A percentile compares a stretch with the other conserved stretches of the same genome.
phyloP scores from a whole-genome alignment of 2,888 invertebrate species.

The Diachrysia chrysitis region DNA sequence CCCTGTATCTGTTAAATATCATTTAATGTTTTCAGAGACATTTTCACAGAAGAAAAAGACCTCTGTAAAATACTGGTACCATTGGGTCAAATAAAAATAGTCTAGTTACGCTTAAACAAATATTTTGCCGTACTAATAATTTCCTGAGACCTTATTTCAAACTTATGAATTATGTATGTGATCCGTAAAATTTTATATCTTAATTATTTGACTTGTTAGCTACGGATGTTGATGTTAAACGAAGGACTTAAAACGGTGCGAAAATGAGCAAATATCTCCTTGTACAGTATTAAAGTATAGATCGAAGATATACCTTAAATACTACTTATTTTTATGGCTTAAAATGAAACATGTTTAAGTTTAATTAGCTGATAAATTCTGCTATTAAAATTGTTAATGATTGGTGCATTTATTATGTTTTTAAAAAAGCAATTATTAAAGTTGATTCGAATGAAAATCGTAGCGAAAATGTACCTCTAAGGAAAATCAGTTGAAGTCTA shows the following conservation, averaged over 20 bases:
- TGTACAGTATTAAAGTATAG: slow-evolving; percentile 35
- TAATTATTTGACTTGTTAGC: slow-evolving; percentile 51
- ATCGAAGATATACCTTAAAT: slow-evolving; percentile 33
- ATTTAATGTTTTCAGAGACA: too few relatives aligned
- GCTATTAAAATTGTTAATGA: neutral
- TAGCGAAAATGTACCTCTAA: too few relatives aligned
- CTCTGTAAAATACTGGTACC: too few relatives aligned
- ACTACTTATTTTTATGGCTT: slow-evolving; percentile 2
- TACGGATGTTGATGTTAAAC: slow-evolving; percentile 33
- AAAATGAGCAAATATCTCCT: slow-evolving; percentile 38
- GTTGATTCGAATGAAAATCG: too few relatives aligned
- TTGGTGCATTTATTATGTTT: neutral
- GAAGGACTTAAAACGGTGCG: slow-evolving; percentile 20
- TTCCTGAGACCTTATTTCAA: slow-evolving; percentile 33
- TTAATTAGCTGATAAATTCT: slow-evolving; percentile 14
- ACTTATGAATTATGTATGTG: slow-evolving; percentile 42
- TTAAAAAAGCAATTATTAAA: too few relatives aligned
- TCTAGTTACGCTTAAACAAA: neutral
- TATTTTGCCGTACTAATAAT: slow-evolving; percentile 32
- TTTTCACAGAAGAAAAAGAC: too few relatives aligned
- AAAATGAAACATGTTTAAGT: neutral
- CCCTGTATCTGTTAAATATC: too few relatives aligned
- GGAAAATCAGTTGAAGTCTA: too few relatives aligned
- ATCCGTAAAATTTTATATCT: slow-evolving; percentile 50
- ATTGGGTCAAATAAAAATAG: too few relatives aligned